Evolutionary conservation across 2,888 invertebrate genomes (phyloP), one percentile per base, ranked within the genome.

Genomic region (Xestia sexstrigata): DNA sequence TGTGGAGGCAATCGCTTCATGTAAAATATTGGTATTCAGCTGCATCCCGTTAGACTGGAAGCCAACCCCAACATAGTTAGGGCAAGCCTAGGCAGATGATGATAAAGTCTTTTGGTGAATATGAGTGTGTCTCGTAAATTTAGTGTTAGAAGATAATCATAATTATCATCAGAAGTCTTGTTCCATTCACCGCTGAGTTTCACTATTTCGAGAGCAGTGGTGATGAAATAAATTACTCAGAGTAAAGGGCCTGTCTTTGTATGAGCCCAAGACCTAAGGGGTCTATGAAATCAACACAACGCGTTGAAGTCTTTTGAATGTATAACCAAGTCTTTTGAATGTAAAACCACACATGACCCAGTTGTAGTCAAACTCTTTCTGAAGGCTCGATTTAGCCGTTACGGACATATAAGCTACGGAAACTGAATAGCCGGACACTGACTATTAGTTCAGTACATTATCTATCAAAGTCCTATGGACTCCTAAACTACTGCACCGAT

Each of bases 271-370:
- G 20, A 42, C 42, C 9, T 13, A 5, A n/a, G n/a, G 11, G 2
- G 11, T 55, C 20, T 4, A 20, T 20, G n/a, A 35, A 20, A 55
- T 11, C 30, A 1, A 17, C 7, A 8, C 13, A 42, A 74, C 3
- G 20, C 42, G 74, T 55, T 55, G 42, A 74, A 55, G n/a, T 42
- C 30, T 42, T 42, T 55, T 73, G n/a, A 74, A 35, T 20, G 71
- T 26, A n/a, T 6, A 35, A 35, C 1, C 13, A 63, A 35, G 35
- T 15, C 13, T 13, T 23, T 52, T 73, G n/a, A 73, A 35, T 17
- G 71, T 26, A n/a, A 6, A 47, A 35, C 1, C 11, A 63, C 6
- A 6, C 23, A 35, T 63, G 7, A n/a, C 39, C 23, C 63, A 39
- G 23, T 63, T 35, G 7, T 62, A 52, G 15, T 26, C 4, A 13